Evolutionary conservation across 2,888 invertebrate species (phyloP).

Genomic region (Agonopterix alstromeriana): DNA sequence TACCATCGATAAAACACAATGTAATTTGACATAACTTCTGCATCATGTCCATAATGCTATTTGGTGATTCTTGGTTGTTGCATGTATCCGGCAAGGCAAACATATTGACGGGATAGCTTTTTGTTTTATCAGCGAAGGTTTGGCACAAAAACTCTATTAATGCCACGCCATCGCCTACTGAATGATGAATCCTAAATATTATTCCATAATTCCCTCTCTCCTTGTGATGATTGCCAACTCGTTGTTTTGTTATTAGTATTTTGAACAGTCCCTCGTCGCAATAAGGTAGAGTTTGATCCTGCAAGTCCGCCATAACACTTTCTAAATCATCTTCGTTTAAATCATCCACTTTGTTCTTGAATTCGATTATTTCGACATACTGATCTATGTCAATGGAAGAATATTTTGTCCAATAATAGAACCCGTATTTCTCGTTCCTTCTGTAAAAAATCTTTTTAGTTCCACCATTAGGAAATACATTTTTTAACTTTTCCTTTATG

Average conservation of each 20-base stretch:
- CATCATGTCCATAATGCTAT: slow-evolving; percentile 28
- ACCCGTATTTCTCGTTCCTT: slow-evolving; percentile 59
- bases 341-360: slow-evolving; percentile 24
- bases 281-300: slow-evolving; percentile 56
- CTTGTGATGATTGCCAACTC: slow-evolving; percentile 22
- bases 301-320: slow-evolving; percentile 44
- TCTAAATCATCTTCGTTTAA: slow-evolving; percentile 41
- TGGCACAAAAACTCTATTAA: slow-evolving; percentile 63
- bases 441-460: slow-evolving; percentile 58
- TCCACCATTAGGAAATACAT: slow-evolving; percentile 20
- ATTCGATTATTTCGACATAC: slow-evolving; percentile 56
- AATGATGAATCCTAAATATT: slow-evolving; percentile 73
- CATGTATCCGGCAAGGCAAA: slow-evolving; percentile 23
- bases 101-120: slow-evolving; percentile 17
- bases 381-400: slow-evolving; percentile 46
- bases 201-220: slow-evolving; percentile 45
- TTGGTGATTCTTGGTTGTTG: slow-evolving; percentile 16
- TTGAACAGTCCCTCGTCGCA: slow-evolving; percentile 67
- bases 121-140: slow-evolving; percentile 51
- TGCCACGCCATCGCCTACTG: slow-evolving; percentile 72
- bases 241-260: slow-evolving; percentile 54
- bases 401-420: slow-evolving; percentile 66
- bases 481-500: slow-evolving; percentile 33
- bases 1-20: slow-evolving; percentile 33
- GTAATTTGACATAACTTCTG: slow-evolving; percentile 31